phyloP scores from a whole-genome alignment of 1,140 invertebrate species.

The Odontomachus brunneus region DNA sequence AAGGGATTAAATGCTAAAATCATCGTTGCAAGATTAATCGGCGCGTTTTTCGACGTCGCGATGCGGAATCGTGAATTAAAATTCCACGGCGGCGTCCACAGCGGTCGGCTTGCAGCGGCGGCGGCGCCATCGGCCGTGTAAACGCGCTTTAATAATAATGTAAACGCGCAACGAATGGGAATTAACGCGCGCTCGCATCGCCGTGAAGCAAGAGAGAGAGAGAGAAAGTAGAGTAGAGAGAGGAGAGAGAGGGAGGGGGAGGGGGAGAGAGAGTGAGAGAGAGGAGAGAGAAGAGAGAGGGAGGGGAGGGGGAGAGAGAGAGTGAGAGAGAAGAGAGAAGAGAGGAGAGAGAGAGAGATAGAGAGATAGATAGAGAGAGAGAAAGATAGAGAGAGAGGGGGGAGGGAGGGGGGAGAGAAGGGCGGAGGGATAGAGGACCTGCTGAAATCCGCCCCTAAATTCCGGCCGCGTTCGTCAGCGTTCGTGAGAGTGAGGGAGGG shows the following conservation, averaged over 20 bases:
- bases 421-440: conserved; percentile 42
- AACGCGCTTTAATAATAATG: conserved; percentile 80
- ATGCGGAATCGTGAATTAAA: conserved; percentile 67
- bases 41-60: neutral
- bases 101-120: conserved; percentile 19
- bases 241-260: too few species aligned
- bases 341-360: conserved; percentile 31
- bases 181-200: conserved; percentile 75
- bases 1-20: neutral
- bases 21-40: conserved; percentile 24
- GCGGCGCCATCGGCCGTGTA: conserved; percentile 72
- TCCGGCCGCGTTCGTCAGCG: too few species aligned
- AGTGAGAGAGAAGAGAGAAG: conserved; percentile 33
- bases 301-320: too few species aligned
- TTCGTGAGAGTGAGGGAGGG: neutral
- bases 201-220: conserved; percentile 74
- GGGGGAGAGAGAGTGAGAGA: too few species aligned
- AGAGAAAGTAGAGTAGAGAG: conserved; percentile 43
- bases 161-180: conserved; percentile 76
- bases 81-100: conserved; percentile 70
- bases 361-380: too few species aligned
- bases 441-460: conserved; percentile 18
- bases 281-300: too few species aligned
- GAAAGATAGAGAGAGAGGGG: too few species aligned
- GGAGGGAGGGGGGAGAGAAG: conserved; percentile 26